A percentile compares a stretch with the other conserved stretches of the same genome.
These are phyloP conservation scores for Coelinius sp. DNA, from an alignment of 2,888 invertebrate species.

Conservation along the genomic window DNA sequence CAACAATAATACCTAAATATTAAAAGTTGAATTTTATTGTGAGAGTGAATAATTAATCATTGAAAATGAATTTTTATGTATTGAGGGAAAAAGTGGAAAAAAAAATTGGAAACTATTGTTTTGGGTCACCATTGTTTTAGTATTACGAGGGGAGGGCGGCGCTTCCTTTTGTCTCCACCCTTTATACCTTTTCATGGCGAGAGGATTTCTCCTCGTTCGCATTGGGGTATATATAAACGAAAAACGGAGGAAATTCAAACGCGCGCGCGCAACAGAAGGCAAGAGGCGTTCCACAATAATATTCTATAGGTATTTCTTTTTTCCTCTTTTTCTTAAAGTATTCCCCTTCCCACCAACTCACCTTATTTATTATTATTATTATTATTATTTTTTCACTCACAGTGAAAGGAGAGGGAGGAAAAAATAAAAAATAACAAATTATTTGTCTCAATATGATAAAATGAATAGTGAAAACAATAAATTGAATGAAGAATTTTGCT, in stretches of 20 bases:
- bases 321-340: constrained; percentile 3
- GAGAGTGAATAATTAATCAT: constrained; percentile 6
- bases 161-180: constrained; percentile 70
- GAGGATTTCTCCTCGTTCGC: constrained; percentile 25
- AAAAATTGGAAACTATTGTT: constrained; percentile 53
- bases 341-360: not conserved
- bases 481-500: not conserved
- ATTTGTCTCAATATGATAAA: not conserved
- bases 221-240: constrained; percentile 17
- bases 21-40: not conserved
- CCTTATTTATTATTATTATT: not conserved
- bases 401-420: not conserved
- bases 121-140: constrained; percentile 67
- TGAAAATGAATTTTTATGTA: constrained; percentile 21
- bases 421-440: not conserved
- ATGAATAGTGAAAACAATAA: not conserved
- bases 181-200: constrained; percentile 65
- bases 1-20: not conserved
- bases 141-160: constrained; percentile 69
- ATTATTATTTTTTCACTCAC: not conserved
- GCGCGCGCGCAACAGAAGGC: constrained; percentile 38
- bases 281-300: constrained; percentile 36
- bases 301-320: constrained; percentile 22
- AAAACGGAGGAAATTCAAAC: constrained; percentile 6
- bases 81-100: constrained; percentile 2